Evolutionary conservation across 2,797 vertebrate genomes (phyloP).

Genomic region (Syngnathus rostellatus): DNA sequence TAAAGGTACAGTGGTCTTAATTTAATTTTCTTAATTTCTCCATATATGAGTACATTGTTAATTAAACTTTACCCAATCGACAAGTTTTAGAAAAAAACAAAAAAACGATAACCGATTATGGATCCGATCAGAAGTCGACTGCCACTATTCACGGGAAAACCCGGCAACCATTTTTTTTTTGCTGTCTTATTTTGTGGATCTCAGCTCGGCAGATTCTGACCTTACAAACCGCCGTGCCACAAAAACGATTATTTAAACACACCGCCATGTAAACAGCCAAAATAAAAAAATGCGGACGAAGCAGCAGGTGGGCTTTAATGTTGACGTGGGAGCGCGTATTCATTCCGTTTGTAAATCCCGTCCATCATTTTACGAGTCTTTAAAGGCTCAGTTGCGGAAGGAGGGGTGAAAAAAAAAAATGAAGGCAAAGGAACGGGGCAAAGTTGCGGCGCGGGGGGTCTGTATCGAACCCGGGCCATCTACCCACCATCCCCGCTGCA

Average conservation of each 20-base stretch:
- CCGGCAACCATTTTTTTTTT: too few relatives aligned
- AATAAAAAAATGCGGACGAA: conserved; percentile 40
- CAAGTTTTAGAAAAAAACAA: too few relatives aligned
- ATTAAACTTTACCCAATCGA: too few relatives aligned
- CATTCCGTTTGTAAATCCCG: conserved; percentile 33
- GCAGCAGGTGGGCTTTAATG: conserved; percentile 43
- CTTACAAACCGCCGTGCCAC: too few relatives aligned
- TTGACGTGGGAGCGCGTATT: conserved; percentile 18
- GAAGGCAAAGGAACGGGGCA: conserved; percentile 53
- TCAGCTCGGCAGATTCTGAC: too few relatives aligned
- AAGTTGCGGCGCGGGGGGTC: conserved; percentile 81
- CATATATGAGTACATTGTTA: too few relatives aligned
- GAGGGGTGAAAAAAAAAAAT: conserved; percentile 41
- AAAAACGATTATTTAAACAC: background rate
- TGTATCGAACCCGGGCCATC: conserved; percentile 93
- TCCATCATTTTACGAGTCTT: conserved; percentile 29
- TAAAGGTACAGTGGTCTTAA: too few relatives aligned
- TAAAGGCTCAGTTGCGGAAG: conserved; percentile 43
- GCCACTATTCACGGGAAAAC: too few relatives aligned
- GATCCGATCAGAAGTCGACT: too few relatives aligned
- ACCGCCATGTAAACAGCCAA: conserved; percentile 7
- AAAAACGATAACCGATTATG: too few relatives aligned
- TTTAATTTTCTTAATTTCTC: too few relatives aligned
- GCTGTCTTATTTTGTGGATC: too few relatives aligned
- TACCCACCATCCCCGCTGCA: conserved; percentile 95